Percentiles rank a stretch among this genome's conserved stretches.
Conservation (phyloP, 2,113 vertebrate genomes). For the Oxyruncus cristatus region DNA sequence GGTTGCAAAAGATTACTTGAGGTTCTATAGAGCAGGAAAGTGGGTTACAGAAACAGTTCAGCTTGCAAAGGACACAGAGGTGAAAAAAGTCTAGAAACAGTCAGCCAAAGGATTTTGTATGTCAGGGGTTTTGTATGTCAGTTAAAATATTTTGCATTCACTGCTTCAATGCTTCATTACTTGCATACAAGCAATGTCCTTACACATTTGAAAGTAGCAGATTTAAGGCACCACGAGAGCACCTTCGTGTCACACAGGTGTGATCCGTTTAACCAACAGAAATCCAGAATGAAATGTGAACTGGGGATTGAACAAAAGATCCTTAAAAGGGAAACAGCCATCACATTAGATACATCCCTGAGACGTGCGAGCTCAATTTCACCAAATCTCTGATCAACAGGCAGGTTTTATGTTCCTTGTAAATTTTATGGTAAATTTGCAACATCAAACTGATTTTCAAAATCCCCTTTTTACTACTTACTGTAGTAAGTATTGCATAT, state of each 20-base stretch:
- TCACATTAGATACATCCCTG: neutral
- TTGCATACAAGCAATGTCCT: neutral
- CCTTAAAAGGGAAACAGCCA: neutral
- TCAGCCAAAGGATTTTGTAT: neutral
- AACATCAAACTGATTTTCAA: neutral
- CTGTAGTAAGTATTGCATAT: neutral
- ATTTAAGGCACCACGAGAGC: neutral
- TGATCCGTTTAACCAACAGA: neutral
- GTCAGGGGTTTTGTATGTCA: neutral
- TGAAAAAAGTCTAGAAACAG: neutral
- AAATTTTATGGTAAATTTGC: neutral
- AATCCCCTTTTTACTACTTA: neutral
- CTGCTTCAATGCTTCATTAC: neutral
- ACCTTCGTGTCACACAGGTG: rapidly evolving
- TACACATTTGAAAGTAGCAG: neutral
- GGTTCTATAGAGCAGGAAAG: neutral
- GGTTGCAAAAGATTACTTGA: neutral
- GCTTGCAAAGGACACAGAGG: neutral
- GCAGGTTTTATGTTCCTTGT: neutral
- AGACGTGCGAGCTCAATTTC: neutral
- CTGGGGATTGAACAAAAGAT: neutral
- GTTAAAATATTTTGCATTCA: neutral
- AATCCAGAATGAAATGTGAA: neutral
- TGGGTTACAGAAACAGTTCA: slow-evolving; percentile 15
- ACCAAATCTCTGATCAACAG: neutral